Evolutionary conservation across 2,113 vertebrate genomes (phyloP).

Genomic region (Chionis minor): DNA sequence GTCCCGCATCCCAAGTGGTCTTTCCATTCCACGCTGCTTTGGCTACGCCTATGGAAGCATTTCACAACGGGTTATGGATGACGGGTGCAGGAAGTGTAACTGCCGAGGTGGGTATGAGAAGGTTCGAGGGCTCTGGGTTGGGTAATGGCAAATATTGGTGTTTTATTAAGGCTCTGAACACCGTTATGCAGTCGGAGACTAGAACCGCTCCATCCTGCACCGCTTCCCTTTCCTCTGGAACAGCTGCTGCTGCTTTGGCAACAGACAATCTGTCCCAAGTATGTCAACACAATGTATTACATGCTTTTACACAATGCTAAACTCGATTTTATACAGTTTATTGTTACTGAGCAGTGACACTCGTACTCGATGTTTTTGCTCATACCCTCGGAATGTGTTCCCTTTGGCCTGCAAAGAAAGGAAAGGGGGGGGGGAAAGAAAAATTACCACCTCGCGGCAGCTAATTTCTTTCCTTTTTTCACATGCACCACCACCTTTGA

Average conservation of each 20-base stretch:
- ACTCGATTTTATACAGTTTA: background rate
- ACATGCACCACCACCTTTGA: background rate
- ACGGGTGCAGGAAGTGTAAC: too few species aligned
- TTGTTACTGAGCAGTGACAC: background rate
- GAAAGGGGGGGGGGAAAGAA: background rate
- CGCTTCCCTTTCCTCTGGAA: background rate
- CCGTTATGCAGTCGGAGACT: fast-evolving
- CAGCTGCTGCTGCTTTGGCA: background rate
- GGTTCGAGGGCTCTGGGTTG: fast-evolving
- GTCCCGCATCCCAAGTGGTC: fast-evolving
- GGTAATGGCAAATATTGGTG: fast-evolving
- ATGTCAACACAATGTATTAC: background rate
- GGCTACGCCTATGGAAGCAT: fast-evolving
- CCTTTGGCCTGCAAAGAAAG: constrained; percentile 46
- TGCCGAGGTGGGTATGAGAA: too few species aligned
- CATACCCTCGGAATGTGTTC: constrained; percentile 41
- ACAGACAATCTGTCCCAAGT: background rate
- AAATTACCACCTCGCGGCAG: background rate
- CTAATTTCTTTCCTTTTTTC: too few species aligned
- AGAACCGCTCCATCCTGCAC: background rate
- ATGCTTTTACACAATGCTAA: background rate
- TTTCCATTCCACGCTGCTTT: background rate
- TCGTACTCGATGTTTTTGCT: background rate
- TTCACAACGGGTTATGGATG: fast-evolving
- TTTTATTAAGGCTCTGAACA: background rate